phyloP scores from a whole-genome alignment of 2,113 vertebrate genomes.

The Bufo bufo region DNA sequence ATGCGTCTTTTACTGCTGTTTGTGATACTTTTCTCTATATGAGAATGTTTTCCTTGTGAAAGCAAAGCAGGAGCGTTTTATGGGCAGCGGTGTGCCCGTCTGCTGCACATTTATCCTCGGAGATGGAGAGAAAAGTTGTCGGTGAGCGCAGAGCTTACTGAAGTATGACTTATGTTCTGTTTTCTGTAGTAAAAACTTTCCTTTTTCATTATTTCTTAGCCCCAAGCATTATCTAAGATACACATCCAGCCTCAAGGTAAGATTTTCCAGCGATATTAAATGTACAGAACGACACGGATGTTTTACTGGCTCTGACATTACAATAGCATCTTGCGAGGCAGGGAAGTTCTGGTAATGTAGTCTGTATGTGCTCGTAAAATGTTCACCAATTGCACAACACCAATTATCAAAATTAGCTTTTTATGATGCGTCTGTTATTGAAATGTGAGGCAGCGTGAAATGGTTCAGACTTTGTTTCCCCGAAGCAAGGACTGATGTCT shows the following conservation, averaged over 20 bases:
- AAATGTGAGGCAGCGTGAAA: not conserved
- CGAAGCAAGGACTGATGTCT: not conserved
- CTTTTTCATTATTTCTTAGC: constrained; percentile 72
- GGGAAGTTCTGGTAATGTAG: not conserved
- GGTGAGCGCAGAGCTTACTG: not conserved
- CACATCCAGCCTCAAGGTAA: constrained; percentile 91
- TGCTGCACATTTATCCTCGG: not conserved
- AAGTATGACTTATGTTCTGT: constrained; percentile 24
- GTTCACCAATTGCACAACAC: not conserved
- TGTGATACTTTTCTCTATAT: not conserved
- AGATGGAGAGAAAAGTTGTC: not conserved
- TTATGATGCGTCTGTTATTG: not conserved
- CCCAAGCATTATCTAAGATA: constrained; percentile 80
- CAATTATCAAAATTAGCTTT: not conserved
- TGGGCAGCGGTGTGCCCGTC: not conserved
- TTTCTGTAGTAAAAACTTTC: not conserved
- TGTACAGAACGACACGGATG: not conserved
- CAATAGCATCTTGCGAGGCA: constrained; percentile 1
- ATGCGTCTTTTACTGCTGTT: not conserved
- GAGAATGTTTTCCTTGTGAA: constrained; percentile 30
- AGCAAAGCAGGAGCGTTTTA: not conserved
- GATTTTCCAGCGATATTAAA: constrained; percentile 54
- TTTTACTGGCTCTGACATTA: not conserved
- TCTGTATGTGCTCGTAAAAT: not conserved
- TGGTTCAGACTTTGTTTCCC: not conserved